Base-by-base conservation (phyloP, 2,113 vertebrate species). In the Hippocampus barbouri region DNA sequence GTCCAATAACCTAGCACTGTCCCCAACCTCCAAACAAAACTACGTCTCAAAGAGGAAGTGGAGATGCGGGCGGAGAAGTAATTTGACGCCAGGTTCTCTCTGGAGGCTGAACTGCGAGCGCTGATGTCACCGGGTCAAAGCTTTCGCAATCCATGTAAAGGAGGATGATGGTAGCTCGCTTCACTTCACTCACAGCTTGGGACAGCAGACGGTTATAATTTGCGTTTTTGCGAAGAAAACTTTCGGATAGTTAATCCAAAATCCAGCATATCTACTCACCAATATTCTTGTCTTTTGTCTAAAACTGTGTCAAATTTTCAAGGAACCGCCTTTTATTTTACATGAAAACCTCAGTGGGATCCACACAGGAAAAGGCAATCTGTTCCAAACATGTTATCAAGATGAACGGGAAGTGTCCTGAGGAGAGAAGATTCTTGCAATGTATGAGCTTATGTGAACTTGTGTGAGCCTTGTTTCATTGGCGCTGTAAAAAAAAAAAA, bases 311-410 rank as follows among this genome's bases (percentile, higher is more conserved):
- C 10, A 27, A 59, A 15, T 27, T 25, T 27, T 23, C 23, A 59
- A 15, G 11, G 21, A 27, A 57, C 3, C 4, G 6, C 11, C 9
- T 56, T 59, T 23, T 27, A 27, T 59, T 25, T 12, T 14, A 41
- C 20, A 43, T 78, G 87, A 86, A 87, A 86, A 90, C 83, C 79
- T 86, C 77, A 66, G 66, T 38, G 70, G 70, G 72, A 79, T 75
- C 72, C 76, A 73, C 87, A 57, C 84, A 68, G 80, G 82, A 86
- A 80, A 81, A 85, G 85, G 85, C 73, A 67, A 76, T 75, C 75
- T 75, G 69, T 77, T 76, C 64, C 75, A 72, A 81, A 79, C 80
- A 81, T 79, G 85, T 75, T 74, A 89, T 54, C 21, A 88, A 80
- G 82, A 43, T 75, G 79, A 85, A 86, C 85, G 78, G 81, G 78